Conservation (phyloP, 2,797 vertebrate species). For the Crax fasciolata region DNA sequence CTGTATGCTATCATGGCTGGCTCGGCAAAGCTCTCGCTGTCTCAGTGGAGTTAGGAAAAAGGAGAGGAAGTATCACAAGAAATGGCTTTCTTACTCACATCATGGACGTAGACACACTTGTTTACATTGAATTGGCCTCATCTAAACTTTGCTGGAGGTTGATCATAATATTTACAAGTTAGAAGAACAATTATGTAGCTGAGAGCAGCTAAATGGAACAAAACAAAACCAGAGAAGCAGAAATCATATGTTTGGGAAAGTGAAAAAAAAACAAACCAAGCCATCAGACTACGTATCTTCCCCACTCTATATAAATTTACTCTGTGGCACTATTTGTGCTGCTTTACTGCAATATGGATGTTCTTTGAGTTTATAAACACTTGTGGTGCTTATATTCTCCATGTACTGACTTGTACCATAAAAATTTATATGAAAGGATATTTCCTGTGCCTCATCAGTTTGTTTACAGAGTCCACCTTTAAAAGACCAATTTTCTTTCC, state of each 20-base stretch:
- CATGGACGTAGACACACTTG: slow-evolving; percentile 41
- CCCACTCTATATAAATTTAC: slow-evolving; percentile 47
- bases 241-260: slow-evolving; percentile 59
- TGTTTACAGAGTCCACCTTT: slow-evolving; percentile 59
- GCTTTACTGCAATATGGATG: slow-evolving; percentile 33
- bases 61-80: slow-evolving; percentile 42
- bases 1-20: neutral
- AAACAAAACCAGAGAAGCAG: slow-evolving; percentile 72
- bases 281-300: slow-evolving; percentile 74
- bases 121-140: slow-evolving; percentile 79
- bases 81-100: slow-evolving; percentile 55
- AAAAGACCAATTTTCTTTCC: slow-evolving; percentile 40
- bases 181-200: slow-evolving; percentile 80
- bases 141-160: slow-evolving; percentile 80
- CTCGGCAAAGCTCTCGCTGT: neutral
- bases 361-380: slow-evolving; percentile 56
- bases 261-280: slow-evolving; percentile 10
- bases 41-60: neutral
- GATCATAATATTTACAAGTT: slow-evolving; percentile 83
- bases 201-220: slow-evolving; percentile 75
- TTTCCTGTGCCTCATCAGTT: slow-evolving; percentile 54
- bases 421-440: slow-evolving; percentile 42
- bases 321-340: neutral
- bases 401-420: slow-evolving; percentile 19
- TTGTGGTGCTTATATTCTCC: slow-evolving; percentile 9